Base-by-base conservation (phyloP, 1,140 invertebrate species). In the Hycleus cichorii region DNA sequence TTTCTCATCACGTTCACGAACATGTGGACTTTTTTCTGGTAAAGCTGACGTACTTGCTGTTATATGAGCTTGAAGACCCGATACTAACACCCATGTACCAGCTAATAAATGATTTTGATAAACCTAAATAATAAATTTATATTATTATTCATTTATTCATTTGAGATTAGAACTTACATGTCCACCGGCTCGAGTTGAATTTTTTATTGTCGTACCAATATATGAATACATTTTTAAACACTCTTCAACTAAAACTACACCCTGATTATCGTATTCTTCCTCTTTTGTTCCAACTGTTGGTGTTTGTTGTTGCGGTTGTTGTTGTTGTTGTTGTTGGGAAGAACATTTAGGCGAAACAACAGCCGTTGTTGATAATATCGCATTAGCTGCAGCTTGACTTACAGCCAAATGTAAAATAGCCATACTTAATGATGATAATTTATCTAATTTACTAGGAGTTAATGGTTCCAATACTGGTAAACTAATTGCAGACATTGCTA, bases 61-160 rank as follows among this genome's bases (percentile, higher is more conserved):
- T 24, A 86, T 68, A 62, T 85, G 82, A 39, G 81, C 79, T 73
- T 95, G 91, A n/a, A 95, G 77, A 7, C 92, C 92, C 51, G 86
- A 87, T 11, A 93, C 80, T 10, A 95, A 72, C 25, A 94, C 78
- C 92, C 92, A 95, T 0, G 88, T 86, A 6, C 90, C 91, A 62
- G 92, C 85, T 71, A 93, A 81, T 46, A 93, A 76, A 69, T 94
- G 85, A 77, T 95, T 96, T 77, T 95, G 92, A 58, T 90, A 83
- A 59, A 90, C 83, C 85, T 90, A 71, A 44, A 12, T 7, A 32
- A 32, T 32, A 5, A 32, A 5, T 32, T 5, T 18, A 53, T 18
- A 27, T 53, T 39, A 44, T 54, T 42, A 39, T 42, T 52, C 40
- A 11, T 4, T 12, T 3, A 42, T 25, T 38, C 12, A 57, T 46